Evolutionary conservation across 2,797 vertebrate species (phyloP).

Genomic region (Rhinophrynus dorsalis): DNA sequence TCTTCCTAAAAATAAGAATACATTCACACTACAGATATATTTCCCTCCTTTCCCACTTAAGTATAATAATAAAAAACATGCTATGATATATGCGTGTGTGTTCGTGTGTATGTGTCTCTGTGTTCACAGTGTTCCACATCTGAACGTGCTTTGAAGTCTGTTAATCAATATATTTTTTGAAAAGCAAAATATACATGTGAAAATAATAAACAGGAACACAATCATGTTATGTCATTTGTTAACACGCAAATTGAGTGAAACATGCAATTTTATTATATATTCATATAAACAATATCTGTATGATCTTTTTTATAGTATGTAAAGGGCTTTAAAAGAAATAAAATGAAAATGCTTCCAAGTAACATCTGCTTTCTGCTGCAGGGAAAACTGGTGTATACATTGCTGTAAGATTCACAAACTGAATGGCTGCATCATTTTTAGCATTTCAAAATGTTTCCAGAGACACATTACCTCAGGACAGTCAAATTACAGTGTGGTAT

Average conservation of each 20-base stretch:
- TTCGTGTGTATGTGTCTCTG: no score
- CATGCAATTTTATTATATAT: neutral
- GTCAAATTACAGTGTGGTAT: no score
- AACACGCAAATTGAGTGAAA: neutral
- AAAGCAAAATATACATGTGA: neutral
- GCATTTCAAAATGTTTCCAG: no score
- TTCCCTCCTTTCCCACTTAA: no score
- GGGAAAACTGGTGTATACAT: neutral
- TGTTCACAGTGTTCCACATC: neutral
- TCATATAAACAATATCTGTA: neutral
- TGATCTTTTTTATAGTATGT: neutral
- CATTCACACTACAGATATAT: no score
- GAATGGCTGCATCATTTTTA: no score
- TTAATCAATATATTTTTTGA: neutral
- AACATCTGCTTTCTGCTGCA: neutral
- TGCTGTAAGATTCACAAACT: neutral
- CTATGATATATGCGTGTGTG: neutral
- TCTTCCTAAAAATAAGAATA: no score
- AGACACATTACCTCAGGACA: no score
- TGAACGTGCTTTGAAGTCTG: neutral
- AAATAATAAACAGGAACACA: neutral
- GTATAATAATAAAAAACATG: no score
- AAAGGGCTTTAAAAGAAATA: no score
- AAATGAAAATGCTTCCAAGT: neutral
- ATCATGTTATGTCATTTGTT: neutral